These are phyloP conservation scores for Nymphalis io DNA, from an alignment of 1,140 invertebrate genomes.

Conservation along the genomic window DNA sequence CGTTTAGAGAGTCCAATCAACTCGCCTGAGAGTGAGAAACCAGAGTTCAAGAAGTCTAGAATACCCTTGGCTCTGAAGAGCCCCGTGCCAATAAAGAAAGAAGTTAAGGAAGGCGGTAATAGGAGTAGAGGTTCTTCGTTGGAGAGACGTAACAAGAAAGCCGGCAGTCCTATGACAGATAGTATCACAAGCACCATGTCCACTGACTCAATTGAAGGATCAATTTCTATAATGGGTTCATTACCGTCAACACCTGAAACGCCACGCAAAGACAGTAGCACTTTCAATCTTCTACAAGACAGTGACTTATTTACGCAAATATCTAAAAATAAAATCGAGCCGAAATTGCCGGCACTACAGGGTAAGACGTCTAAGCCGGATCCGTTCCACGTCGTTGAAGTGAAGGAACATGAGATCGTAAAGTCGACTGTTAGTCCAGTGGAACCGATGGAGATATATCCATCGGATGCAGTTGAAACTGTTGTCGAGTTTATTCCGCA, in stretches of 20 bases:
- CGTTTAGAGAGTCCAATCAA: constrained; percentile 68
- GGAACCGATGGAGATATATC: constrained; percentile 61
- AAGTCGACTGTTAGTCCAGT: constrained; percentile 80
- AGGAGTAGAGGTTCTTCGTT: constrained; percentile 59
- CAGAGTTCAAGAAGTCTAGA: constrained; percentile 67
- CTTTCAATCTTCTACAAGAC: constrained; percentile 84
- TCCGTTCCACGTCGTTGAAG: constrained; percentile 81
- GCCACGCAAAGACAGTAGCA: constrained; percentile 67
- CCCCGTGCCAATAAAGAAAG: constrained; percentile 67
- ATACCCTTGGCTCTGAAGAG: constrained; percentile 73
- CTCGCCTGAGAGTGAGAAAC: constrained; percentile 62
- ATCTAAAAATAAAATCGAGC: constrained; percentile 79
- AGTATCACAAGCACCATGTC: constrained; percentile 52
- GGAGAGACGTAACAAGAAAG: constrained; percentile 48
- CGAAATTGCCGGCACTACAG: constrained; percentile 30
- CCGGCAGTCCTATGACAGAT: constrained; percentile 45
- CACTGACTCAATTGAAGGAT: constrained; percentile 52
- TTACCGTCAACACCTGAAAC: constrained; percentile 53
- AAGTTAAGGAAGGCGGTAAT: constrained; percentile 61
- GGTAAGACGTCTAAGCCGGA: constrained; percentile 42
- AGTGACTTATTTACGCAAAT: constrained; percentile 87
- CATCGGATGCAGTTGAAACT: constrained; percentile 54
- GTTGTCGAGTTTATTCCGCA: constrained; percentile 65
- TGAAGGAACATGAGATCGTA: constrained; percentile 81
- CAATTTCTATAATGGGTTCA: constrained; percentile 37